These are phyloP conservation scores for Acrocephalus arundinaceus DNA, from an alignment of 2,113 vertebrate species.

Conservation along the genomic window DNA sequence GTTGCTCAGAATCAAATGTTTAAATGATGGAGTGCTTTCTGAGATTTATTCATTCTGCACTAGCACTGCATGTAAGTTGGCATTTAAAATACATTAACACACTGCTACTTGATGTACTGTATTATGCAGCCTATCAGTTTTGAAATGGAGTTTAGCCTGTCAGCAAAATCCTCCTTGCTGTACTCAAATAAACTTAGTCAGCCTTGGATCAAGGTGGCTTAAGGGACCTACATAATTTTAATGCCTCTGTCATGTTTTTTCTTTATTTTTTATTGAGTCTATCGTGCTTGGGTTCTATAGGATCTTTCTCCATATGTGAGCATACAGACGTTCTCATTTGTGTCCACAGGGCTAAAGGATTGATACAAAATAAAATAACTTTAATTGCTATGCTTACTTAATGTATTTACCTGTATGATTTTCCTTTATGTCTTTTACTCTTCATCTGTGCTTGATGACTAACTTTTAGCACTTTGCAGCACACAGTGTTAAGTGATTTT, in stretches of 20 bases:
- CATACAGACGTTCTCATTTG: background rate
- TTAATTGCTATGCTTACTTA: background rate
- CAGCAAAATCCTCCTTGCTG: constrained; percentile 32
- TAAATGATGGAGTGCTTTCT: background rate
- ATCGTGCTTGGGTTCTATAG: background rate
- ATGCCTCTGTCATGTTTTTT: background rate
- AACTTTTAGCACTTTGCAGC: background rate
- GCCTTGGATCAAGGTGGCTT: constrained; percentile 22
- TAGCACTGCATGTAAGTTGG: background rate
- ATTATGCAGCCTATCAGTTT: constrained; percentile 28
- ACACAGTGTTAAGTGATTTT: background rate
- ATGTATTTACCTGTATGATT: background rate
- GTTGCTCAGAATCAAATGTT: background rate
- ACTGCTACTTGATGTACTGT: constrained; percentile 11
- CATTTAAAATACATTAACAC: constrained; percentile 43
- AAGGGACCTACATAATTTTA: background rate
- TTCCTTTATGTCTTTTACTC: background rate
- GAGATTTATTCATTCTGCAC: constrained; percentile 2
- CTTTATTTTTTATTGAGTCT: background rate
- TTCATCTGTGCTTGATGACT: background rate
- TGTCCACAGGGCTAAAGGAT: background rate
- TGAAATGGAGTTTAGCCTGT: constrained; percentile 30
- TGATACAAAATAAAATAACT: background rate
- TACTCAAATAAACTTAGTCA: constrained; percentile 16
- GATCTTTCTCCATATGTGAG: background rate